Percentiles rank a stretch among this genome's conserved stretches.
Evolutionary conservation across 1,140 invertebrate species (phyloP).

Genomic region (Popillia japonica): DNA sequence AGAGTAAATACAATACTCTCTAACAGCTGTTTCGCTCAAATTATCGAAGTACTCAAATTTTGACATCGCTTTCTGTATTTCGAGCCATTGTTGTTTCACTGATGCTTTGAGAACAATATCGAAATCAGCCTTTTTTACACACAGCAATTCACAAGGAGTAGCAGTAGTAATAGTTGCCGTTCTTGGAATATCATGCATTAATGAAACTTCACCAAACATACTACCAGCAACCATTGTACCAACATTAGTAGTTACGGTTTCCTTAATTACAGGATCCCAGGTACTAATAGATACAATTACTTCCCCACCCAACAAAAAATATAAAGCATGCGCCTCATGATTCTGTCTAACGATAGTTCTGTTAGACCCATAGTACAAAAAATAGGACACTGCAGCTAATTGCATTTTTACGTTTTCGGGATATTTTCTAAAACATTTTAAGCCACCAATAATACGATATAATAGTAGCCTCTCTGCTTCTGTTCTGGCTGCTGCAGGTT

Average conservation of each 20-base stretch:
- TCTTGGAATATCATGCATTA: constrained; percentile 67
- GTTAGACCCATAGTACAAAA: constrained; percentile 65
- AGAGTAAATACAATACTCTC: constrained; percentile 71
- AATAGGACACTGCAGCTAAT: constrained; percentile 65
- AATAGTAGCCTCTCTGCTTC: constrained; percentile 65
- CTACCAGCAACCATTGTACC: constrained; percentile 61
- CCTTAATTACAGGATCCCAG: constrained; percentile 63
- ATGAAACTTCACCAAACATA: constrained; percentile 70
- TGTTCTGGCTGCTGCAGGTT: constrained; percentile 61
- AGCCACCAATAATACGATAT: constrained; percentile 63
- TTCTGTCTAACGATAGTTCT: constrained; percentile 67
- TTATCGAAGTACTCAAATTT: constrained; percentile 71
- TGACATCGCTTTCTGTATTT: constrained; percentile 66
- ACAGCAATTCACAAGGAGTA: constrained; percentile 51
- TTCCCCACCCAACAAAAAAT: constrained; percentile 69
- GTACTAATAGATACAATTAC: constrained; percentile 62
- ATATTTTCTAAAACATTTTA: constrained; percentile 67
- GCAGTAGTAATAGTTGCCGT: constrained; percentile 65
- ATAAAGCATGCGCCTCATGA: constrained; percentile 64
- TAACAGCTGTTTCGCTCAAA: constrained; percentile 65
- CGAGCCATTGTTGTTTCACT: constrained; percentile 68
- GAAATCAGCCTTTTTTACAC: constrained; percentile 65
- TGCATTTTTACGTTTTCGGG: constrained; percentile 64
- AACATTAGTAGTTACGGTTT: constrained; percentile 58
- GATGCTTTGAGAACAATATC: constrained; percentile 66